A percentile compares a stretch with the other conserved stretches of the same genome.
Conservation (phyloP, 2,113 vertebrate genomes). For the Hirundichthys speculiger region DNA sequence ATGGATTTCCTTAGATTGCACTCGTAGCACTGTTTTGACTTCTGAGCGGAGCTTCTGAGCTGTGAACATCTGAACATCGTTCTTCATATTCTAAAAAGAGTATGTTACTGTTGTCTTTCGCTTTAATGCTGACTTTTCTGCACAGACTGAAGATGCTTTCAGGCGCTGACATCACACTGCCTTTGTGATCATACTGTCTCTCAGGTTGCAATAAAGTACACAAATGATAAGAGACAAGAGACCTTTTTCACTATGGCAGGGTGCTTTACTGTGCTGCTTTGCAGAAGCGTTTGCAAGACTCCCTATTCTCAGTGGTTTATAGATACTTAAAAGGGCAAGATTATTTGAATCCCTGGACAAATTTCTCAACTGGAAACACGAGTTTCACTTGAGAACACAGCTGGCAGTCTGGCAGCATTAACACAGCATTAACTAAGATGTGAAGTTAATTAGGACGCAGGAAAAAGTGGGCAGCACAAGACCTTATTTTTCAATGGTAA, state of each 20-base stretch:
- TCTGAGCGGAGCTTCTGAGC: too few species aligned
- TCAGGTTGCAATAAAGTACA: conserved; percentile 37
- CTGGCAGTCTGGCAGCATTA: conserved; percentile 21
- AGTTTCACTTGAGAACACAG: conserved; percentile 35
- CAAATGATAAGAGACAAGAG: conserved; percentile 36
- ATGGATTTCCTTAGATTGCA: too few species aligned
- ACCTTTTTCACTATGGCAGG: conserved; percentile 53
- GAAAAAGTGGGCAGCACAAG: conserved; percentile 21
- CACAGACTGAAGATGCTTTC: conserved; percentile 50
- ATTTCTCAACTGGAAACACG: conserved; percentile 31
- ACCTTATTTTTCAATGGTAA: not conserved
- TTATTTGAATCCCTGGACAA: conserved; percentile 42
- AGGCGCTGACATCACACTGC: conserved; percentile 55
- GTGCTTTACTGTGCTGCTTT: too few species aligned
- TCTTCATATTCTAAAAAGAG: too few species aligned
- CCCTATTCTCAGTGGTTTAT: conserved; percentile 45
- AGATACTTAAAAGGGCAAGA: conserved; percentile 46
- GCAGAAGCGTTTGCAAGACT: conserved; percentile 40
- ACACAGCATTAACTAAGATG: conserved; percentile 1
- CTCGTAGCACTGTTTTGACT: too few species aligned
- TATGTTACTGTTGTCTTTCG: too few species aligned
- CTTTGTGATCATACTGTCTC: conserved; percentile 33
- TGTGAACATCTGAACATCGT: too few species aligned
- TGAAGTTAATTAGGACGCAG: conserved; percentile 21
- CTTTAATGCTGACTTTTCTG: conserved; percentile 40